Evolutionary conservation across 1,140 invertebrate genomes (phyloP).

Genomic region (Brachionus asplanchnoidis): DNA sequence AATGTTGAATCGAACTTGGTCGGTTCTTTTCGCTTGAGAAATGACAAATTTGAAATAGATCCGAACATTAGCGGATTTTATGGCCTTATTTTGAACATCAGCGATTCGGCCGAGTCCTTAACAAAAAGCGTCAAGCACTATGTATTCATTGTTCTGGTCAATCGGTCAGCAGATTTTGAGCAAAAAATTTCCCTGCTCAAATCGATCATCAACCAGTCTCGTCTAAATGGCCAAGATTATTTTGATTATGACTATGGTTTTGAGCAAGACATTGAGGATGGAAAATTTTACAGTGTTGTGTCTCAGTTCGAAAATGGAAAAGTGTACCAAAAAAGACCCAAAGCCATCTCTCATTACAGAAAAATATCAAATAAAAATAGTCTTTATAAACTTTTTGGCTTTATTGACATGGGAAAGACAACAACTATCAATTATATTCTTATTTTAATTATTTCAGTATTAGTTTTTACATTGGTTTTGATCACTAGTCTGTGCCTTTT

Average conservation of each 20-base stretch:
- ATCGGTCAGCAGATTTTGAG: background rate
- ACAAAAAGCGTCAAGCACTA: background rate
- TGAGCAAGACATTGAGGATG: background rate
- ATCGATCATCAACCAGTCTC: background rate
- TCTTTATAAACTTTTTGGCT: background rate
- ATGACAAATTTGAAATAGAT: background rate
- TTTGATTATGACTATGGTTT: background rate
- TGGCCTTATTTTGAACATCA: background rate
- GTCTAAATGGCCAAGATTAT: background rate
- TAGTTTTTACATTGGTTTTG: background rate
- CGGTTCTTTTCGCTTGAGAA: background rate
- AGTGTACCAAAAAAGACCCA: background rate
- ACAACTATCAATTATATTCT: background rate
- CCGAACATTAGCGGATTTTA: background rate
- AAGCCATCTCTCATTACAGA: background rate
- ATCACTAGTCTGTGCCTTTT: constrained; percentile 6
- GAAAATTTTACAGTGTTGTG: background rate
- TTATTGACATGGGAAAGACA: background rate
- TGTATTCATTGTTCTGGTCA: background rate
- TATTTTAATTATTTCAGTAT: background rate
- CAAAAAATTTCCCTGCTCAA: background rate
- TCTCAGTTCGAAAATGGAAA: background rate
- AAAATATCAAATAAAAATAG: background rate
- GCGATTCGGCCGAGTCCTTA: background rate
- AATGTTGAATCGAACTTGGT: background rate